Evolutionary conservation across 2,113 vertebrate genomes (phyloP), one percentile per base, ranked within the genome.

Genomic region (Leucosticte australis): DNA sequence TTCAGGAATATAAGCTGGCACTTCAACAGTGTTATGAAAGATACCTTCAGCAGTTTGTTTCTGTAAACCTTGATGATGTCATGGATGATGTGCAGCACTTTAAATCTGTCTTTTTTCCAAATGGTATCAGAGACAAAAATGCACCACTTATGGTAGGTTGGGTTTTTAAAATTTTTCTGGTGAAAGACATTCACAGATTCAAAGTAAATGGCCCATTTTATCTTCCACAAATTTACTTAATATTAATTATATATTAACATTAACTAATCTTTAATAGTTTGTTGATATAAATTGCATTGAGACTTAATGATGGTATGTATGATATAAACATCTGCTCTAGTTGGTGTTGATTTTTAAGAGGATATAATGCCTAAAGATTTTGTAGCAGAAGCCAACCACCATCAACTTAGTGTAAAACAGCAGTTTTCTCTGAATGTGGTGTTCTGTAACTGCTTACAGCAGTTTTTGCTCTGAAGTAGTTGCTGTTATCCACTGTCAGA

Each of bases 1-100:
- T 97, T 59, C 92, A 99, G 99, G 97, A 99, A 90, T 98, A 99
- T 96, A 98, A 98, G 24, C 75, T 99, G 82, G 99, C 99, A 44
- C 96, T 99, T 84, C 96, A 98, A 88, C 98, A 99, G 67, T 99
- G 99, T 90, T 99, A 99, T 92, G 97, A 97, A 64, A 98, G 97
- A 65, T 98, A 98, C 42, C 98, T 99, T 89, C 97, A 98, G 62
- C 97, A 98, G 95, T 98, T 98, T 10, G 63, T 69, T 80, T 89
- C 96, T 57, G 82, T 94, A 69, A 95, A 89, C 74, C 92, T 98
- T 70, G 98, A 98, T 62, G 97, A 98, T 63, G 91, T 97, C 77
- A 85, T 80, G 79, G 94, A 80, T 82, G 98, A 99, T 78, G 97
- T 98, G 70, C 93, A 98, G n/a, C 81, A 79, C 12, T 98, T 99